Base-by-base conservation (phyloP, 2,113 vertebrate species). In the Oxyruncus cristatus region DNA sequence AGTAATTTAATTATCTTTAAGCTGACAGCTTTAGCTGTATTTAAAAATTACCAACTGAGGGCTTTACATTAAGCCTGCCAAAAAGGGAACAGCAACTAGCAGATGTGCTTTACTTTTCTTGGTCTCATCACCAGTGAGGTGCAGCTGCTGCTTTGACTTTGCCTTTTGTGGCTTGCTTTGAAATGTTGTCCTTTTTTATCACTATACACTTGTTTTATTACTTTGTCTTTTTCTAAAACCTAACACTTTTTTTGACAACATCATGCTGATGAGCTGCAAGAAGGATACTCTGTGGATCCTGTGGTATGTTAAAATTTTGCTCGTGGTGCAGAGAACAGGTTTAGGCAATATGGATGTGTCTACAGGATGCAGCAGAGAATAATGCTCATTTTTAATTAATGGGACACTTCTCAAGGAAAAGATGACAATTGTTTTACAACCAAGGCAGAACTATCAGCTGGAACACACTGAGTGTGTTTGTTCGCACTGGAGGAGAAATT, bases 21-120 rank as follows among this genome's bases (percentile, higher is more conserved):
- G 63, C 58, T 85, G 84, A 80, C 91, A 96, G 88, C 37, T 95
- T 96, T 65, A 81, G 85, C 50, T 21, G 90, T 52, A 49, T 85
- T 97, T 95, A 94, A 96, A 90, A 89, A 89, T 91, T 89, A 87
- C 76, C 63, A 14, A 56, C 71, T 2, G 30, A 91, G 77, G n/a
- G 55, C 27, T 93, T 93, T 80, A 95, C 5, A 75, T 90, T 91
- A 94, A 92, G 86, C 85, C 53, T 85, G 82, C 68, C 85, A 63
- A 83, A 93, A 97, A 87, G 35, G 35, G 42, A 96, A 70, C 46
- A 73, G 66, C 18, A 70, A 55, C 68, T 79, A 95, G 55, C 97
- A 97, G 97, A 97, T 97, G 93, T 85, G 91, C 19, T 94, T 91
- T 91, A 61, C 37, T 92, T 85, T 95, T 87, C 72, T 80, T n/a